phyloP scores from a whole-genome alignment of 2,797 vertebrate species.

The Babyrousa celebensis region DNA sequence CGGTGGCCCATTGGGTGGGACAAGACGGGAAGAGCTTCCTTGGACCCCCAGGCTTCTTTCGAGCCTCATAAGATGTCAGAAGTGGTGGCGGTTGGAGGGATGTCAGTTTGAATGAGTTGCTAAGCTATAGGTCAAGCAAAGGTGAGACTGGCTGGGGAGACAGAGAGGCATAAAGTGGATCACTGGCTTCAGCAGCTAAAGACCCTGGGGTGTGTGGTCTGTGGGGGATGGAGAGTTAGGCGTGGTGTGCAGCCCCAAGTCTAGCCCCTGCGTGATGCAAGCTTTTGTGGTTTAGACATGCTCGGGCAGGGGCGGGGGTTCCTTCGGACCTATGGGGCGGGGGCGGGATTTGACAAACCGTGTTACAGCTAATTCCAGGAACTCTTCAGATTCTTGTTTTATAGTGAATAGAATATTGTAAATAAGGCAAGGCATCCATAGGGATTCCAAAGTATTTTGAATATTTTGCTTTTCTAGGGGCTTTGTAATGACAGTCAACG shows the following conservation, averaged over 20 bases:
- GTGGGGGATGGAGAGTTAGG: background rate
- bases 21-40: background rate
- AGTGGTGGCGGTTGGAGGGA: background rate
- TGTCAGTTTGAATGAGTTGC: background rate
- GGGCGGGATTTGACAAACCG: conserved; percentile 6
- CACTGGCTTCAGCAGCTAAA: background rate
- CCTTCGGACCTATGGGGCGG: background rate
- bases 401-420: conserved; percentile 21
- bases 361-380: conserved; percentile 33
- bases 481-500: conserved; percentile 49
- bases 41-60: background rate
- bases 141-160: background rate
- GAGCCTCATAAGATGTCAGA: background rate
- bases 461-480: conserved; percentile 65
- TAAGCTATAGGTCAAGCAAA: conserved; percentile 21
- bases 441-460: conserved; percentile 36
- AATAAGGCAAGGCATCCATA: background rate
- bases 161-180: background rate
- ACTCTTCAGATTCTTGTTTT: conserved; percentile 63
- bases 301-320: background rate
- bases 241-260: background rate
- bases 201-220: background rate
- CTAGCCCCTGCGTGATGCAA: background rate
- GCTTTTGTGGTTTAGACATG: conserved; percentile 30
- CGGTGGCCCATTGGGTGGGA: background rate